Evolutionary conservation across 2,797 vertebrate species (phyloP), one percentile per base, ranked within the genome.

Genomic region (Hyperoplus lanceolatus): DNA sequence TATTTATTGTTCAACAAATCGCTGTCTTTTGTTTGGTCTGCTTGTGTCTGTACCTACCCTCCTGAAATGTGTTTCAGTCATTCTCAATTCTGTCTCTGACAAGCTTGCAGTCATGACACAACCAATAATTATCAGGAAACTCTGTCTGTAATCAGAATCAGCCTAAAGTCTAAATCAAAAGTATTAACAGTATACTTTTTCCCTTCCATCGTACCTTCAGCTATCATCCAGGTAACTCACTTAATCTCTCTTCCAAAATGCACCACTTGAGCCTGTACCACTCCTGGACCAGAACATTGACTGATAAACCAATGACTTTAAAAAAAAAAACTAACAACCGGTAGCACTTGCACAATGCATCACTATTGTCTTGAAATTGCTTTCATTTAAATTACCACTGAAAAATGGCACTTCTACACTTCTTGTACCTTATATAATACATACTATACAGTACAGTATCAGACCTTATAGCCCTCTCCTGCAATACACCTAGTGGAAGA

Each of bases 81-180:
- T 42, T 75, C 15, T 48, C 29, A 60, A 48, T n/a, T 50, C 29
- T 54, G 15, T 62, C 62, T 73, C 42, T 62, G 49, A 15, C n/a
- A 46, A 36, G 12, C 59, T 15, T 39, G 51, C 49, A 50, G 46
- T 51, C 48, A 49, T 12, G 21, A 39, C 57, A 13, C 50, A 75
- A 16, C 21, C 50, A 59, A 29, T 16, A 68, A 43, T 58, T 55
- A 69, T 29, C 48, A 29, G 18, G 18, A 8, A 55, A 48, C 15
- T 64, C 51, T 12, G 48, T 18, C 8, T 3, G 57, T 51, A 57
- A 59, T 57, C 15, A 57, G 9, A 68, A 68, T 50, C n/a, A 48
- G 9, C 6, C 16, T 3, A 8, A 70, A 64, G 13, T 21, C 51
- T 6, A 50, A 15, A 50, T 57, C 42, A 11, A 5, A 62, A 21